phyloP scores from a whole-genome alignment of 2,888 invertebrate genomes.

The Fissipunctia ypsillon region DNA sequence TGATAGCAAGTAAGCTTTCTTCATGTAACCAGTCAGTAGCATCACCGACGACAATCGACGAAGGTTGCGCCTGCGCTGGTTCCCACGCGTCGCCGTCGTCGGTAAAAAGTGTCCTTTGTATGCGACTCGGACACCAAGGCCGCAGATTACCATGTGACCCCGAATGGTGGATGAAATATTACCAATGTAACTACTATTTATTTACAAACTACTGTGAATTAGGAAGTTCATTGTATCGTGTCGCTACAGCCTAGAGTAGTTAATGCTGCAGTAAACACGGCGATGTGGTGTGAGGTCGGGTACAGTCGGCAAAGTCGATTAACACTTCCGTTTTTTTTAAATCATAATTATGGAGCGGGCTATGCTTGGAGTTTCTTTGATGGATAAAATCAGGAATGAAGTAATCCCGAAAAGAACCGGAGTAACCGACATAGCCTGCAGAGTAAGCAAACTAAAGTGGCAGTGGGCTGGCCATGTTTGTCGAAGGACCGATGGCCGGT shows the following conservation, averaged over 20 bases:
- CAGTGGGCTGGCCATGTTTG: no score
- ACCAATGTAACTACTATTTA: slow-evolving; percentile 61
- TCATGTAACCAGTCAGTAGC: slow-evolving; percentile 45
- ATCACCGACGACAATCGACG: slow-evolving; percentile 54
- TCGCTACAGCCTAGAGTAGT: slow-evolving; percentile 36
- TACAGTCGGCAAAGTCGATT: neutral
- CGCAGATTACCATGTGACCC: slow-evolving; percentile 65
- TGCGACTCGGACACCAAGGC: slow-evolving; percentile 61
- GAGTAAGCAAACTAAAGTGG: no score
- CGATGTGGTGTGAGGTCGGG: neutral
- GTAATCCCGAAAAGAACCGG: no score
- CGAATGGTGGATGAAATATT: slow-evolving; percentile 63
- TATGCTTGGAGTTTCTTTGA: no score
- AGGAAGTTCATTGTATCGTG: slow-evolving; percentile 64
- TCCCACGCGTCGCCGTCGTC: slow-evolving; percentile 65
- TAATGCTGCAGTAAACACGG: slow-evolving; percentile 40
- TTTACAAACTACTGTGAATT: slow-evolving; percentile 62
- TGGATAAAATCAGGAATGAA: no score
- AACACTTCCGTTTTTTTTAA: neutral
- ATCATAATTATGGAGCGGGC: neutral
- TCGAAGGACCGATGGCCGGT: no score
- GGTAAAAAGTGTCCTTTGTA: slow-evolving; percentile 69
- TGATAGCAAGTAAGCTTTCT: slow-evolving; percentile 43
- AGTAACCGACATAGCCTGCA: no score
- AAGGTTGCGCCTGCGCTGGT: slow-evolving; percentile 61